These are phyloP conservation scores for Exocentrus adspersus DNA, from an alignment of 2,888 invertebrate genomes.

Conservation along the genomic window DNA sequence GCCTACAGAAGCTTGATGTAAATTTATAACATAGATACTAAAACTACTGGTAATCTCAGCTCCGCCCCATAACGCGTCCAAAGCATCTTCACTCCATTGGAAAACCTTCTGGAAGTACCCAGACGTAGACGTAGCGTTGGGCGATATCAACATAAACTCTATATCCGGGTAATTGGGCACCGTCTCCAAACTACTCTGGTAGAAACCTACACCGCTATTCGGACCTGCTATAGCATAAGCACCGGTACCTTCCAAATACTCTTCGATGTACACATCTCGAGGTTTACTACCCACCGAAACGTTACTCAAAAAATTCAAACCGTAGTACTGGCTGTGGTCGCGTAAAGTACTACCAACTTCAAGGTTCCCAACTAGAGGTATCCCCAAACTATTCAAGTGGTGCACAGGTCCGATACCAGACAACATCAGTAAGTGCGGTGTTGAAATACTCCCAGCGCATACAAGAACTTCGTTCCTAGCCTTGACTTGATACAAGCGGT, in stretches of 20 bases:
- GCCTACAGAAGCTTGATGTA: slow-evolving; percentile 38
- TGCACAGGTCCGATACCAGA: slow-evolving; percentile 73
- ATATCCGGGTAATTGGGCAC: slow-evolving; percentile 39
- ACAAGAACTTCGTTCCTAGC: slow-evolving; percentile 69
- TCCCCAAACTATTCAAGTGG: slow-evolving; percentile 63
- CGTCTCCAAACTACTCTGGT: slow-evolving; percentile 29
- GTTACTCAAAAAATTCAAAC: slow-evolving; percentile 38
- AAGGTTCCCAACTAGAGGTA: slow-evolving; percentile 34
- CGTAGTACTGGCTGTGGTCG: slow-evolving; percentile 40
- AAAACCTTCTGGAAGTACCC: slow-evolving; percentile 11
- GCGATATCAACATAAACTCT: slow-evolving; percentile 62
- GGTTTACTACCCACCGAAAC: slow-evolving; percentile 30
- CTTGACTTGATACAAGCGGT: slow-evolving; percentile 58
- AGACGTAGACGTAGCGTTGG: slow-evolving; percentile 53
- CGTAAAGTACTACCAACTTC: slow-evolving; percentile 41
- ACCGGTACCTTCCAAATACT: slow-evolving; percentile 42
- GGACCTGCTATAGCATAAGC: slow-evolving; percentile 39
- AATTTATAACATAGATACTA: slow-evolving; percentile 33
- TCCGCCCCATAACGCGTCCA: slow-evolving; percentile 58
- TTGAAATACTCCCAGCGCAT: slow-evolving; percentile 71
- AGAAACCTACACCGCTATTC: slow-evolving; percentile 42
- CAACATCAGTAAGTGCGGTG: slow-evolving; percentile 71
- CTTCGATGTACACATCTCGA: slow-evolving; percentile 33
- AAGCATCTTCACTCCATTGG: slow-evolving; percentile 39
- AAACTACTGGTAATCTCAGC: slow-evolving; percentile 51